Base-by-base conservation (phyloP, 1,140 invertebrate genomes). In the Orchesella cincta region DNA sequence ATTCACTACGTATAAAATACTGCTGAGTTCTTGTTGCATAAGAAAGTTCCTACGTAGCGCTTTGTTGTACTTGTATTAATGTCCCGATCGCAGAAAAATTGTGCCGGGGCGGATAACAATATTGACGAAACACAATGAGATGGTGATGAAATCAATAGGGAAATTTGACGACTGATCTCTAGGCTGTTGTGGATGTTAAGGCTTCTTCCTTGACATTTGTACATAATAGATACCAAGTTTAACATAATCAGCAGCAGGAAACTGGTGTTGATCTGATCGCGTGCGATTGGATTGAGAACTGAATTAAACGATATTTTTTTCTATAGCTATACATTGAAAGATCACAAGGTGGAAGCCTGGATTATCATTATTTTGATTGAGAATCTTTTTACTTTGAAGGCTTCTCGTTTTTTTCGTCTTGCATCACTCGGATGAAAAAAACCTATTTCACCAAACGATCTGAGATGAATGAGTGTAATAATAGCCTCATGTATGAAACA, bases 151-250 rank as follows among this genome's bases (percentile, higher is more conserved):
- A 14, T 29, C 62, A 67, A 67, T 29, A 12, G 12, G n/a, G 31
- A 31, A 67, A 33, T 2, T 31, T 67, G 8, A 67, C 62, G 33
- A n/a, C 29, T 33, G 31, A 29, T 31, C 39, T 8, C n/a, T 33
- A 67, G 5, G 14, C 1, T 31, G 62, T 67, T 2, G 62, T 31
- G 26, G 62, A 29, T 31, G 23, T 31, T 67, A 67, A 67, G 62
- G 62, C 62, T 67, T 67, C 62, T 67, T 67, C 62, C 62, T 67
- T 67, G 62, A 67, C 62, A 67, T 67, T 67, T 67, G 62, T 67
- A 67, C 62, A 67, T 67, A 67, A 29, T 67, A 29, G 62, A 3
- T 67, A n/a, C 8, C 8, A 29, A 67, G 23, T 67, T 5, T 14
- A 67, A 31, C 3, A 67, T 29, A 33, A 31, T 31, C 33, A 23